Conservation (phyloP, 2,888 invertebrate genomes). For the Seladonia tumulorum region DNA sequence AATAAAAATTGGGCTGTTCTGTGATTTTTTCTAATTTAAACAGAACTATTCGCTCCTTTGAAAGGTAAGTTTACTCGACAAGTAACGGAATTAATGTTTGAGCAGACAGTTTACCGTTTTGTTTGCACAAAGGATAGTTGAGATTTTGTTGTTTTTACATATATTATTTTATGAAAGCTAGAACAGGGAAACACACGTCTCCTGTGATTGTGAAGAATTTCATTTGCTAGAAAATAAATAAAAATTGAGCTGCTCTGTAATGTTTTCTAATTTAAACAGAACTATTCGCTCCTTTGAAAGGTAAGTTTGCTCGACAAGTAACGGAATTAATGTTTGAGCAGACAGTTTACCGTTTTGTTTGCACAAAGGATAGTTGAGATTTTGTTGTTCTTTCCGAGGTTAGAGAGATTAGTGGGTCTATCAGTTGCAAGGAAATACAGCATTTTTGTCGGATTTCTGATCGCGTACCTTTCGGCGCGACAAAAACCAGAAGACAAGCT, state of each 20-base stretch:
- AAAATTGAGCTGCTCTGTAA: too few species aligned
- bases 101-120: not conserved
- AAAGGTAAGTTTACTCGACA: too few species aligned
- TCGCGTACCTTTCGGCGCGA: not conserved
- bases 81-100: not conserved
- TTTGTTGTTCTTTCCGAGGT: not conserved
- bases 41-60: too few species aligned
- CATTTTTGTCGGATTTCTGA: not conserved
- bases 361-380: not conserved
- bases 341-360: not conserved
- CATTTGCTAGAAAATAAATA: too few species aligned
- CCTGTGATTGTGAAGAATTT: too few species aligned
- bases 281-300: too few species aligned
- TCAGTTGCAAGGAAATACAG: not conserved
- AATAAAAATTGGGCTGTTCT: too few species aligned
- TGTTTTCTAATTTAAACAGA: too few species aligned
- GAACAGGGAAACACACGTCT: too few species aligned
- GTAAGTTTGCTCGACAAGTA: too few species aligned
- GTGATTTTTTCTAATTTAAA: too few species aligned
- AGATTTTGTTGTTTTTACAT: not conserved
- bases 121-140: not conserved
- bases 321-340: not conserved
- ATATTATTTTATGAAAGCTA: too few species aligned
- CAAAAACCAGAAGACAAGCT: conserved; percentile 41
- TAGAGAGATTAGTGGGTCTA: not conserved